A percentile compares a stretch with the other conserved stretches of the same genome.
Evolutionary conservation across 2,888 invertebrate genomes (phyloP).

Genomic region (Lordiphosa fenestrarum): DNA sequence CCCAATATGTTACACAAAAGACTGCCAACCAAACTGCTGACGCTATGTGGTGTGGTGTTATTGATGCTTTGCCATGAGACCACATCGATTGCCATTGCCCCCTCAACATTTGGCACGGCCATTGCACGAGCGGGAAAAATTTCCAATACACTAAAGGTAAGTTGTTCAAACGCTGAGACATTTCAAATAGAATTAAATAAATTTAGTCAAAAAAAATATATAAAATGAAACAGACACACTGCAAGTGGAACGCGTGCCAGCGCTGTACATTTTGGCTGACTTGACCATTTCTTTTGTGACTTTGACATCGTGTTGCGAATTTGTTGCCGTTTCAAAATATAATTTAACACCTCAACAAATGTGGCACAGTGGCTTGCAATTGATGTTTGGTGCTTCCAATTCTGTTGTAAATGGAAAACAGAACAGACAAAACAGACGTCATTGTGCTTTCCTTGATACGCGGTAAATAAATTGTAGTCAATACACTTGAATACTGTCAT

Average conservation of each 20-base stretch:
- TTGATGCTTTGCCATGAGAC: constrained; percentile 49
- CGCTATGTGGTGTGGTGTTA: constrained; percentile 28
- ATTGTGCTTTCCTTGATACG: no score
- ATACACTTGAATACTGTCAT: no score
- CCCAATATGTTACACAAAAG: constrained; percentile 55
- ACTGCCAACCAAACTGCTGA: constrained; percentile 33
- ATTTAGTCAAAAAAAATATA: constrained; percentile 11
- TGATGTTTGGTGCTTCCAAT: no score
- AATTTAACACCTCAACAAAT: constrained; percentile 41
- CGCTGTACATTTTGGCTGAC: constrained; percentile 25
- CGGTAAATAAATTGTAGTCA: no score
- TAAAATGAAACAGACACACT: constrained; percentile 15
- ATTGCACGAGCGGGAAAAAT: constrained; percentile 79
- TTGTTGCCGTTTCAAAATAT: constrained; percentile 47
- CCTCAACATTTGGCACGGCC: constrained; percentile 80
- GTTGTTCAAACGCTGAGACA: constrained; percentile 32
- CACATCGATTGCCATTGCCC: constrained; percentile 78
- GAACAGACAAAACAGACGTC: no score
- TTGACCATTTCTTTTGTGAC: constrained; percentile 39
- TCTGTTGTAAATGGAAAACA: no score
- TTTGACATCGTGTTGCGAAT: constrained; percentile 65
- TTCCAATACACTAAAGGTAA: constrained; percentile 79
- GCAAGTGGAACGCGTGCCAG: constrained; percentile 28
- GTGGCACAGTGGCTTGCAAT: not conserved
- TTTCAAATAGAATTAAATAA: constrained; percentile 4